These are phyloP conservation scores for Plectus sambesii DNA, from an alignment of 1,140 invertebrate genomes.

Conservation along the genomic window DNA sequence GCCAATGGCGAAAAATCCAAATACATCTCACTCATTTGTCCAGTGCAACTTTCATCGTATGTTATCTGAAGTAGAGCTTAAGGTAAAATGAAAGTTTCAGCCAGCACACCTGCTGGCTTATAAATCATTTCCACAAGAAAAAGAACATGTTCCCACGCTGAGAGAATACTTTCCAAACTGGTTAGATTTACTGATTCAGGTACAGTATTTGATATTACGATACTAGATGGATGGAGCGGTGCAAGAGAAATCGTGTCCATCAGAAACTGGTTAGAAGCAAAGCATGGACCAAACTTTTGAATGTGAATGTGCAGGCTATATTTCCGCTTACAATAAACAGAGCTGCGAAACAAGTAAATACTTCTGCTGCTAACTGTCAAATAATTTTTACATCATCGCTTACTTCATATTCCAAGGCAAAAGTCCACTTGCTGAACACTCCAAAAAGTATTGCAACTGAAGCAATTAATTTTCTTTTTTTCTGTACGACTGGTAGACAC, in stretches of 20 bases:
- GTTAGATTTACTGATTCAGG: too few relatives aligned
- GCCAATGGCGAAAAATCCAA: constrained; percentile 23
- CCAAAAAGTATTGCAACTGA: constrained; percentile 26
- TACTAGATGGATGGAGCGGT: too few relatives aligned
- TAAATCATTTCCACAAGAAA: background rate
- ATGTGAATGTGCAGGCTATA: too few relatives aligned
- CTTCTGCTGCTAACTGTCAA: background rate
- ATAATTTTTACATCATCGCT: constrained; percentile 4
- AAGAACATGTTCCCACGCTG: too few relatives aligned
- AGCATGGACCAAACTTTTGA: too few relatives aligned
- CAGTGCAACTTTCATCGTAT: constrained; percentile 29
- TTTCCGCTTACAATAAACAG: too few relatives aligned
- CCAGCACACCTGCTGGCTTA: background rate
- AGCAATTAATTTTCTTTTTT: constrained; percentile 29
- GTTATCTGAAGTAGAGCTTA: constrained; percentile 32
- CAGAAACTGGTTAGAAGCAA: too few relatives aligned
- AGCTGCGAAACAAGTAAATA: too few relatives aligned
- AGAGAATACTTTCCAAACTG: too few relatives aligned
- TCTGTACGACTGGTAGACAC: constrained; percentile 20
- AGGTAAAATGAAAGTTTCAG: too few relatives aligned
- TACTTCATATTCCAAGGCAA: constrained; percentile 31
- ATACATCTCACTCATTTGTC: constrained; percentile 30
- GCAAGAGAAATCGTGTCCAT: too few relatives aligned
- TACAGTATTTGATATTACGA: constrained; percentile 9
- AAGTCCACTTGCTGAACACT: constrained; percentile 31